A percentile compares a stretch with the other conserved stretches of the same genome.
Conservation (phyloP, 2,113 vertebrate genomes). For the Strigops habroptila region DNA sequence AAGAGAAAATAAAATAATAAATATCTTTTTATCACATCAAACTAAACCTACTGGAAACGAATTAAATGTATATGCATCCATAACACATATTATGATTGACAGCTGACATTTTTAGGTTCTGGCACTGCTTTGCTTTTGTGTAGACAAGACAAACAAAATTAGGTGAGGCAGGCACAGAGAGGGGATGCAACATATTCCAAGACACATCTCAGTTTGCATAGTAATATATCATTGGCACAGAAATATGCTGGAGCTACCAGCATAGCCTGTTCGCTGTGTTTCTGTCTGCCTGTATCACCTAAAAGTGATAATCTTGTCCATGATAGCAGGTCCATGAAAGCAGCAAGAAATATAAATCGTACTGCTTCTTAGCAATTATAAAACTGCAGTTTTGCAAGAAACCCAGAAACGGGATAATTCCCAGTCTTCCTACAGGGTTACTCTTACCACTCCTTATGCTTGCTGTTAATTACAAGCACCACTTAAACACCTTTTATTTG, state of each 20-base stretch:
- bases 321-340: background rate
- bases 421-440: background rate
- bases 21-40: background rate
- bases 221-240: background rate
- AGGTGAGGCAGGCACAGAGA: background rate
- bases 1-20: background rate
- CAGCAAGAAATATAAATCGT: background rate
- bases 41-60: background rate
- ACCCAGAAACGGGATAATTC: background rate
- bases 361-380: background rate
- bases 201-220: background rate
- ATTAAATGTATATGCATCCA: background rate
- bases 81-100: rapidly evolving
- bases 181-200: background rate
- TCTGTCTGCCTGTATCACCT: background rate
- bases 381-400: background rate
- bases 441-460: background rate
- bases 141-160: background rate
- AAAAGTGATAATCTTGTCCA: background rate
- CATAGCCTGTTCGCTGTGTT: background rate
- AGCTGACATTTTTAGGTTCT: background rate
- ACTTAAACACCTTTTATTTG: background rate
- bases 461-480: background rate
- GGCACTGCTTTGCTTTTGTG: background rate
- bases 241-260: background rate